Percentiles rank a stretch among this genome's conserved stretches.
phyloP scores from a whole-genome alignment of 2,113 vertebrate genomes.

The Uria lomvia region DNA sequence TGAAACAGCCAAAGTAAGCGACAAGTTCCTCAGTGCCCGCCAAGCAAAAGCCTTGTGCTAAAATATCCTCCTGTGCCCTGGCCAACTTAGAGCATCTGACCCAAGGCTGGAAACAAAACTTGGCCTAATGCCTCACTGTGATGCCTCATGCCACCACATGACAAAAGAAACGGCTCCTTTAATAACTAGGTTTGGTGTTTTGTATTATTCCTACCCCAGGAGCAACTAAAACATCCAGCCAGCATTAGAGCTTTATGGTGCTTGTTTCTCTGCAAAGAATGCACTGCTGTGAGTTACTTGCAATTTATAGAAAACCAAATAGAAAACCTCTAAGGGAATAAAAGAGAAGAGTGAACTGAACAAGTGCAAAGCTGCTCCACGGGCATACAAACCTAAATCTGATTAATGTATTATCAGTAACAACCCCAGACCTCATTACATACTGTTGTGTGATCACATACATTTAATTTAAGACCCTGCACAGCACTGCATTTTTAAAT shows the following conservation, averaged over 20 bases:
- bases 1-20: constrained; percentile 10
- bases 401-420: background rate
- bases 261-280: background rate
- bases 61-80: constrained; percentile 5
- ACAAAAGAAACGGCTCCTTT: background rate
- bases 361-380: background rate
- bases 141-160: background rate
- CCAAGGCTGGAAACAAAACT: constrained; percentile 6
- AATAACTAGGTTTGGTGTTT: background rate
- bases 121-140: background rate
- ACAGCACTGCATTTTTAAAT: background rate
- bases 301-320: background rate
- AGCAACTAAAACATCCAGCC: background rate
- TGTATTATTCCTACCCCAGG: background rate
- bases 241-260: background rate
- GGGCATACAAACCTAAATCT: background rate
- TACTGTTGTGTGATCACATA: background rate
- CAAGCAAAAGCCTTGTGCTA: constrained; percentile 32
- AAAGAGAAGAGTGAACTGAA: background rate
- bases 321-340: background rate
- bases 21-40: constrained; percentile 18
- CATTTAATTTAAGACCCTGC: background rate
- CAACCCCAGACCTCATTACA: background rate
- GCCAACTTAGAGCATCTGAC: constrained; percentile 20
- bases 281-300: background rate